These are phyloP conservation scores for Marmota monax DNA, from an alignment of 2,113 vertebrate species.

Conservation along the genomic window DNA sequence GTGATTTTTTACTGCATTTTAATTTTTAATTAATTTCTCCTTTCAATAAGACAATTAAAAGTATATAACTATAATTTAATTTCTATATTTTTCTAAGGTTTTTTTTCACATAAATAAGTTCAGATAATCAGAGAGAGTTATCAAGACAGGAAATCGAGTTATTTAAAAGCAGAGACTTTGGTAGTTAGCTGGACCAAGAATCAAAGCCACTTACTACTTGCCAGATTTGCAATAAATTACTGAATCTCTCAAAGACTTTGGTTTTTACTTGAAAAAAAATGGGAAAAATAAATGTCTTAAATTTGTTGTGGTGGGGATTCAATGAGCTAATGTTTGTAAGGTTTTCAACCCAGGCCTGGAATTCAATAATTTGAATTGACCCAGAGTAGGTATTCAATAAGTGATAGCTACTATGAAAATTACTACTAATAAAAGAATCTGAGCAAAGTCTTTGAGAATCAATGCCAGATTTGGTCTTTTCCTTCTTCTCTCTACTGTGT, in stretches of 20 bases:
- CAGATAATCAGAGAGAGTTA: constrained; percentile 31
- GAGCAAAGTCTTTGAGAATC: not conserved
- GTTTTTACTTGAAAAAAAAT: not conserved
- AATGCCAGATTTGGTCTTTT: not conserved
- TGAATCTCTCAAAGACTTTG: not conserved
- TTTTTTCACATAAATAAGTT: constrained; percentile 42
- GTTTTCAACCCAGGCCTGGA: not conserved
- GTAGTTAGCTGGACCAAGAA: not conserved
- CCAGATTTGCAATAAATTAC: not conserved
- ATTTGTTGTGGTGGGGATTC: not conserved
- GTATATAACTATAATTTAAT: constrained; percentile 37
- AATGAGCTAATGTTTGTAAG: constrained; percentile 35
- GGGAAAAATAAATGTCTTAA: constrained; percentile 7
- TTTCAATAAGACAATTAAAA: constrained; percentile 31
- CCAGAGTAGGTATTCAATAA: not conserved
- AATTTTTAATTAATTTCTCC: constrained; percentile 23
- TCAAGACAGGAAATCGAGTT: not conserved
- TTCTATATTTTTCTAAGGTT: not conserved
- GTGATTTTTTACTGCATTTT: constrained; percentile 19
- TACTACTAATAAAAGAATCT: not conserved
- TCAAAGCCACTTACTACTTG: not conserved
- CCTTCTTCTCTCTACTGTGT: not conserved
- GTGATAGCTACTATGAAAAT: constrained; percentile 12
- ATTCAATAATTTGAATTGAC: not conserved
- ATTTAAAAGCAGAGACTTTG: not conserved